Base-by-base conservation (phyloP, 1,140 invertebrate genomes). In the Drosophila tani region DNA sequence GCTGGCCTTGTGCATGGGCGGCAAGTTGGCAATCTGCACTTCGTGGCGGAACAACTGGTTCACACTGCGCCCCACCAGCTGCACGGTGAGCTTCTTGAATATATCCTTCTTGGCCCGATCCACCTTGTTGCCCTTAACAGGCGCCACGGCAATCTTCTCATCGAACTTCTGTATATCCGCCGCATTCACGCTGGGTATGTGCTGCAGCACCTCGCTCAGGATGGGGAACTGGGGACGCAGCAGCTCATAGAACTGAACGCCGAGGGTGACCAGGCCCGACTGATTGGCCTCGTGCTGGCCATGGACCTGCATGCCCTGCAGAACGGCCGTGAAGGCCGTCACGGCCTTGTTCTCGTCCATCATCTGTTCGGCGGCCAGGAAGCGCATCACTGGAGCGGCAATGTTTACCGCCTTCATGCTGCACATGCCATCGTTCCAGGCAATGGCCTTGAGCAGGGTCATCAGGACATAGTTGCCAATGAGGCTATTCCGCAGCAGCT, bases 41-140 rank as follows among this genome's bases (percentile, higher is more conserved):
- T 98, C 97, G 82, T 97, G 96, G 53, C 96, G 96, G 91, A 98
- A 98, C 49, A 97, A 93, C 93, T 98, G 96, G 35, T 97, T 96
- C 9, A 97, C 94, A 92, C 95, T 97, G 85, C 96, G 94, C 2
- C 96, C 97, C 66, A 97, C 96, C 68, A 97, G 94, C 95, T 95
- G 95, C 66, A 95, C 95, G 3, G 97, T 97, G 46, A 98, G 95
- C 93, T 97, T 98, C 92, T 97, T 98, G 92, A 98, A 98, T 14
- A 97, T 93, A 91, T 98, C 97, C 82, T 97, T 97, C 92, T 98
- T 98, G 68, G 96, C 96, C 87, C 98, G 98, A 82, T 98, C 97
- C 14, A 96, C 95, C 92, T 97, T 97, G 80, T 95, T 95, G 21
- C 96, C 96, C 81, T 96, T 96, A 59, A 95, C 95, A 12, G 95